Evolutionary conservation across 2,113 vertebrate genomes (phyloP), one percentile per base, ranked within the genome.

Genomic region (Machaerirhynchus nigripectus): DNA sequence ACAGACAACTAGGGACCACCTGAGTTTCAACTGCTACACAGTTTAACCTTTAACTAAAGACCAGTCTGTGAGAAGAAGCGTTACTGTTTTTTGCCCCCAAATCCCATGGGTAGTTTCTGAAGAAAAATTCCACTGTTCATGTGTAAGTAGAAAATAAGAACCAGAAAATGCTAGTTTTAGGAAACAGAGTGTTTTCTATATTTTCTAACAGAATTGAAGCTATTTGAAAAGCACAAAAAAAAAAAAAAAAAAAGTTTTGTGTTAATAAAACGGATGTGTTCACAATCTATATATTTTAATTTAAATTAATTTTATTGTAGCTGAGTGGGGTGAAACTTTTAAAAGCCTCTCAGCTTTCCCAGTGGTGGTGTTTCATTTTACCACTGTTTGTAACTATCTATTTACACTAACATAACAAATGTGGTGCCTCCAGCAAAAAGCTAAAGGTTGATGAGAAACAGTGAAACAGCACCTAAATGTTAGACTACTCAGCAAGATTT

Each of bases 401-500:
- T 81, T 87, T 74, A 39, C 26, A 40, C 28, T 71, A 96, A 92
- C 65, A 77, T 65, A 75, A 94, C 71, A 89, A 90, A 94, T 84
- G 53, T 33, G 12, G 26, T 88, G 64, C 30, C 87, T 79, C 42
- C 35, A 84, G 90, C 35, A 50, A 74, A 85, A 94, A 76, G 27
- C 89, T 90, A 89, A 88, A 97, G 78, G 59, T 61, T 92, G 76
- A 77, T 80, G 78, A 88, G 86, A 93, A 95, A 89, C 44, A 89
- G 73, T 84, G 91, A 93, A 89, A 84, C 81, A 85, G 33, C 63
- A 80, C 44, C 67, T 70, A 93, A 73, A 84, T 78, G 47, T 87
- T 90, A 96, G 16, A 60, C 52, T 37, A 91, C 84, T 96, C 87
- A 96, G 86, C 65, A 77, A 84, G 40, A 96, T 95, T 95, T 89